Percentiles rank a stretch among this genome's conserved stretches.
phyloP scores from a whole-genome alignment of 2,797 vertebrate species.

The Molothrus ater region DNA sequence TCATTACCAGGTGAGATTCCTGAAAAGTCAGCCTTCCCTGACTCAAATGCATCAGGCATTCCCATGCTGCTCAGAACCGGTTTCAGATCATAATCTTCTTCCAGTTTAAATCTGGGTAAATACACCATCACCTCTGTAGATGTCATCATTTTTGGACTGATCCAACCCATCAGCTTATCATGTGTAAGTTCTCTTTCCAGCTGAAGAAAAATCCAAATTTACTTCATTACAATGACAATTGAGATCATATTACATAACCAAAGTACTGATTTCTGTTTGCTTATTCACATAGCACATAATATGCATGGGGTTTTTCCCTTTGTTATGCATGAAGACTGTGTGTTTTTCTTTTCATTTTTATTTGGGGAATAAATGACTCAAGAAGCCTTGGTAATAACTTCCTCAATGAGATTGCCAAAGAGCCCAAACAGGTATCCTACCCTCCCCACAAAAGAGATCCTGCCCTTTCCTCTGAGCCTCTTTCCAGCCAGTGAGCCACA shows the following conservation, averaged over 20 bases:
- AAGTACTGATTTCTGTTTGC: too few species aligned
- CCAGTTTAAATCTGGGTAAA: slow-evolving; percentile 87
- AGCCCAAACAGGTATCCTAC: too few species aligned
- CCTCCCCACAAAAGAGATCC: too few species aligned
- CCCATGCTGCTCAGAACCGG: slow-evolving; percentile 81
- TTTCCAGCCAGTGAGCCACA: neutral
- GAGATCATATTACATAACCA: too few species aligned
- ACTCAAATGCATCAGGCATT: slow-evolving; percentile 85
- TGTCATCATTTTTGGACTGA: slow-evolving; percentile 80
- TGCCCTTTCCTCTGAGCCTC: neutral
- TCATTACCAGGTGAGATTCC: slow-evolving; percentile 81
- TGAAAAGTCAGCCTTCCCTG: slow-evolving; percentile 79
- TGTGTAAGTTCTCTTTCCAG: slow-evolving; percentile 84
- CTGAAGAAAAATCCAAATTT: slow-evolving; percentile 60
- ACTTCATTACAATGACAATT: neutral
- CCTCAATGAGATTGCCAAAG: too few species aligned
- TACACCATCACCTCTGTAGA: slow-evolving; percentile 71
- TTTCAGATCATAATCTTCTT: slow-evolving; percentile 84
- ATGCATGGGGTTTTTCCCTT: too few species aligned
- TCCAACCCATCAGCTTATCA: slow-evolving; percentile 84
- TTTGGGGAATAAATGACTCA: too few species aligned
- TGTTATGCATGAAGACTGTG: too few species aligned
- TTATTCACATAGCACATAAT: too few species aligned
- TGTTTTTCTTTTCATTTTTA: too few species aligned
- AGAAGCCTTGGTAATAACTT: too few species aligned